Evolutionary conservation across 92 coral and sea anemone species (phyloP), one percentile per base, ranked within the genome.

Genomic region (Phenganax subtilis): DNA sequence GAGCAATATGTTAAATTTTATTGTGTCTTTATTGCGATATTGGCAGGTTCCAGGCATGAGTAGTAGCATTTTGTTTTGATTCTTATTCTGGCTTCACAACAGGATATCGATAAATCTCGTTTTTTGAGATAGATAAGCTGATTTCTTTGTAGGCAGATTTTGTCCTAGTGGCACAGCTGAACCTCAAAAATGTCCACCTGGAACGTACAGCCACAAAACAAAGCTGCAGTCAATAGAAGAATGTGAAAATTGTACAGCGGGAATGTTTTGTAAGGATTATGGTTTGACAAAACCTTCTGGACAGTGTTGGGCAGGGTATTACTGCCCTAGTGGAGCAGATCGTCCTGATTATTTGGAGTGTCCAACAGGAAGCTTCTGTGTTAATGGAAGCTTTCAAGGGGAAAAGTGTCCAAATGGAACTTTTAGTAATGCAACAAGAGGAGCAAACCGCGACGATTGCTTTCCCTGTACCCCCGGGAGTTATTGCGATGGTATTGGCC

Each of bases 111-210:
- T 37, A 37, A 37, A 37, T 37, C 47, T 37, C 47, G 25, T 59
- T 59, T 20, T 17, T 64, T 6, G 47, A 64, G 10, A 28, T 64
- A 3, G 70, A 10, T 20, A 16, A 20, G 70, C 29, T 37, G 47
- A 6, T 28, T 68, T 53, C 14, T 10, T 68, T 37, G 14, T 25
- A 68, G 83, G 83, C 10, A 89, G 87, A 68, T 94, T 88, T 85
- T 94, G 98, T 71, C 94, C 94, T 29, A 60, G 75, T 10, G 96
- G 96, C 15, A 94, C 97, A 51, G 96, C 85, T 55, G 93, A 94
- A 71, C 98, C 98, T 9, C 76, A 75, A 71, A 94, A 88, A 81
- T 94, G 98, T 71, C 91, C 93, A 28, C 98, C 97, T n/a, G 98
- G 98, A 66, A 94, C 97, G 9, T 94, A 82, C 87, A 92, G 97